Evolutionary conservation across 2,888 invertebrate genomes (phyloP).

Genomic region (Heliconius sara): DNA sequence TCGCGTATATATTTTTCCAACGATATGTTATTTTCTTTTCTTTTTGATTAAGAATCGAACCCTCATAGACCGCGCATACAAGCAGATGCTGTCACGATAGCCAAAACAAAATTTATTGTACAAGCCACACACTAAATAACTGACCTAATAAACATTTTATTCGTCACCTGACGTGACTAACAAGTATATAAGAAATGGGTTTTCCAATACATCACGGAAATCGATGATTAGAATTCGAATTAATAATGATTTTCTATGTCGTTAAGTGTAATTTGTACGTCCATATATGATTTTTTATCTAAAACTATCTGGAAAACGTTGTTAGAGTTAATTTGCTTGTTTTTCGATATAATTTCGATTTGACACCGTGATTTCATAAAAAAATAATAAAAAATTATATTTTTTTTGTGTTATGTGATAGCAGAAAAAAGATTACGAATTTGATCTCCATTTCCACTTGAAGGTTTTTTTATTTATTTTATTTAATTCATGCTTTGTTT

Average conservation of each 20-base stretch:
- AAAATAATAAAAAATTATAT: too few relatives aligned
- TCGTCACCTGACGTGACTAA: conserved; percentile 8
- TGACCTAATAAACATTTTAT: background rate
- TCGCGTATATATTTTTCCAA: too few relatives aligned
- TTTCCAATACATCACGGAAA: conserved; percentile 4
- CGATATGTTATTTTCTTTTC: too few relatives aligned
- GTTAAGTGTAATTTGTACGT: conserved; percentile 22
- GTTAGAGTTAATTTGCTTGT: conserved; percentile 6
- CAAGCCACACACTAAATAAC: background rate
- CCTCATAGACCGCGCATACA: too few relatives aligned
- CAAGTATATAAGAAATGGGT: conserved; percentile 2
- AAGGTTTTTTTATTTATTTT: background rate
- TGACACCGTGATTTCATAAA: too few relatives aligned
- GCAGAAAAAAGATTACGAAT: background rate
- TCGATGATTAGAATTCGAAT: conserved; percentile 15
- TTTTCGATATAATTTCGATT: background rate
- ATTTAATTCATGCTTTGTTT: too few relatives aligned
- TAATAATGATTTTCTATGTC: conserved; percentile 18
- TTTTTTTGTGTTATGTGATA: background rate
- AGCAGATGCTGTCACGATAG: too few relatives aligned
- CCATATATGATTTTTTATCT: conserved; percentile 6
- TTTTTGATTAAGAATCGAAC: too few relatives aligned
- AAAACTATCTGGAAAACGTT: background rate
- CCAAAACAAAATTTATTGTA: background rate
- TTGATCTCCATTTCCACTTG: background rate